These are phyloP conservation scores for Drosophila mojavensis DNA, from an alignment of 1,140 invertebrate genomes.

Conservation along the genomic window DNA sequence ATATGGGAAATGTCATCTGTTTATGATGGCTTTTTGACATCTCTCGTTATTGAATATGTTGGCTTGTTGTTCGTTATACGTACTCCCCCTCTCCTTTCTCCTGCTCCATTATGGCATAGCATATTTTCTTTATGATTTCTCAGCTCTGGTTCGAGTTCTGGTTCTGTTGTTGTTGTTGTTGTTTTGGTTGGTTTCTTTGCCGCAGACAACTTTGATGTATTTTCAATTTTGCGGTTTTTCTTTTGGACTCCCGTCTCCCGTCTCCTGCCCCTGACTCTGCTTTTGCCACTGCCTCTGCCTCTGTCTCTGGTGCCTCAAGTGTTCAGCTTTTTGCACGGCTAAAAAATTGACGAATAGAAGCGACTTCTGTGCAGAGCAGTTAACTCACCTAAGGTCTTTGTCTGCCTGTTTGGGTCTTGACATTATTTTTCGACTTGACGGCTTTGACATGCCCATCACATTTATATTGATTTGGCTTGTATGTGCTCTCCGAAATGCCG, in stretches of 20 bases:
- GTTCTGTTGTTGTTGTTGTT: neutral
- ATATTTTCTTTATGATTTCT: slow-evolving; percentile 45
- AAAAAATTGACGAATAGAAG: slow-evolving; percentile 43
- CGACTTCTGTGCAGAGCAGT: slow-evolving; percentile 22
- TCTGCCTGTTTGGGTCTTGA: slow-evolving; percentile 21
- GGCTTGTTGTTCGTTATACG: slow-evolving; percentile 34
- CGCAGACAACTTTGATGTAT: slow-evolving; percentile 72
- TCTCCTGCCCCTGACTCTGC: neutral
- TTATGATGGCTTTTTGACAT: slow-evolving; percentile 83
- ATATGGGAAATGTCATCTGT: slow-evolving; percentile 83
- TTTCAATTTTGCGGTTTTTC: slow-evolving; percentile 72
- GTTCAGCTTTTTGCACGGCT: slow-evolving; percentile 10
- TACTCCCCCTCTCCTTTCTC: neutral
- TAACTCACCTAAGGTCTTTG: slow-evolving; percentile 34
- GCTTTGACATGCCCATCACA: slow-evolving; percentile 31
- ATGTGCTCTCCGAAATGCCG: slow-evolving; percentile 18
- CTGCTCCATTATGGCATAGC: neutral
- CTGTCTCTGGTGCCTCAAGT: neutral
- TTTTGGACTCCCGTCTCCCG: slow-evolving; percentile 23
- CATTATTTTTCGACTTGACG: slow-evolving; percentile 27
- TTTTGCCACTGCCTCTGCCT: neutral
- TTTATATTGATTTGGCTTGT: slow-evolving; percentile 44
- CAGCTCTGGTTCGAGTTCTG: slow-evolving; percentile 5
- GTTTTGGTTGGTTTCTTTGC: slow-evolving; percentile 14
- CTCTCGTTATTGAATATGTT: slow-evolving; percentile 81